Percentiles rank a stretch among this genome's conserved stretches.
Conservation (phyloP, 2,113 vertebrate species). For the Okapia johnstoni region DNA sequence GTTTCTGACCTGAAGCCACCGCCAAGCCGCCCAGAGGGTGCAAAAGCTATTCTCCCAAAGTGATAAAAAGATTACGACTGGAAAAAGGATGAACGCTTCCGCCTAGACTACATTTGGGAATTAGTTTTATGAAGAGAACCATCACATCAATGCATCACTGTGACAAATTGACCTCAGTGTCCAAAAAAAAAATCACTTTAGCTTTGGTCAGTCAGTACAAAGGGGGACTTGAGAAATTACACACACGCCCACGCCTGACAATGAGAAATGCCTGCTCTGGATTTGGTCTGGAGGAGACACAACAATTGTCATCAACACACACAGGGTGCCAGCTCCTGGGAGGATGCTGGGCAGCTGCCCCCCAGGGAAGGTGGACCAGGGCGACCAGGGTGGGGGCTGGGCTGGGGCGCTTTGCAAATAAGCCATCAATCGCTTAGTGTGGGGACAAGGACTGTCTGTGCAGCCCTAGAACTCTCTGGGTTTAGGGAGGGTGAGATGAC, state of each 20-base stretch:
- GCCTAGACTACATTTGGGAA: not conserved
- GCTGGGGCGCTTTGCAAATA: not conserved
- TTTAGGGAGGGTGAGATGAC: not conserved
- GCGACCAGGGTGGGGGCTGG: not conserved
- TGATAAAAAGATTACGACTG: not conserved
- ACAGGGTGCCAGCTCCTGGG: rapidly evolving
- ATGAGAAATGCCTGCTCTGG: not conserved
- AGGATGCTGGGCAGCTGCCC: rapidly evolving
- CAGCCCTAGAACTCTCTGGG: not conserved
- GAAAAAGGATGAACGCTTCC: not conserved
- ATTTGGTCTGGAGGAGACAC: not conserved
- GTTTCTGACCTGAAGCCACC: not conserved
- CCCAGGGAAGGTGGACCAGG: not conserved
- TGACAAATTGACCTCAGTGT: conserved; percentile 53
- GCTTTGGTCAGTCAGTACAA: not conserved
- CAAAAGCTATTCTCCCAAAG: not conserved
- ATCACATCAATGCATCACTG: conserved; percentile 2
- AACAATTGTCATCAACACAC: rapidly evolving
- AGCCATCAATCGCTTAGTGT: rapidly evolving
- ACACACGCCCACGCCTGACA: not conserved
- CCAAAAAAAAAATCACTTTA: conserved; percentile 47
- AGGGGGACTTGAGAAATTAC: conserved; percentile 18
- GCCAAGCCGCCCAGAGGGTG: not conserved
- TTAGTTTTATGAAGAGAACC: conserved; percentile 52
- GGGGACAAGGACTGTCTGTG: not conserved